These are phyloP conservation scores for Papilio demoleus DNA, from an alignment of 2,888 invertebrate species.

Conservation along the genomic window DNA sequence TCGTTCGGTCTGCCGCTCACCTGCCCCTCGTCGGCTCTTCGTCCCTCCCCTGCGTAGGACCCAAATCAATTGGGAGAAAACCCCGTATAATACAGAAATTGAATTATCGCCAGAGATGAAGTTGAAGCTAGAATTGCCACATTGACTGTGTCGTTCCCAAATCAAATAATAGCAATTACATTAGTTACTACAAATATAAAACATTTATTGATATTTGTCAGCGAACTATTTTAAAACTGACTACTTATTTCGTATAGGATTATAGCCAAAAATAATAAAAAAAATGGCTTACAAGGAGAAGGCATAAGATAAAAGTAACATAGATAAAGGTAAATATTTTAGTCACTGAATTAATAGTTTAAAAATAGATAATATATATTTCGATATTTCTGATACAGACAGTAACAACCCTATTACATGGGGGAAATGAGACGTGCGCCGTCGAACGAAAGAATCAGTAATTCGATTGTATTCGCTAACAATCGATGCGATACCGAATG, in stretches of 20 bases:
- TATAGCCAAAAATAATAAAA: no score
- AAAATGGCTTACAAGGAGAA: no score
- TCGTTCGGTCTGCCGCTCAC: slow-evolving; percentile 53
- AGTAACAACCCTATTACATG: slow-evolving; percentile 44
- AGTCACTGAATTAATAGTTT: no score
- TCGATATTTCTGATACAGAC: background rate
- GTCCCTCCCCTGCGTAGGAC: slow-evolving; percentile 52
- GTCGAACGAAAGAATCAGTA: slow-evolving; percentile 68
- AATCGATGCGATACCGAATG: slow-evolving; percentile 67
- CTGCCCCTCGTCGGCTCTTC: slow-evolving; percentile 48
- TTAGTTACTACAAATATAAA: background rate
- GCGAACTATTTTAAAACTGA: no score
- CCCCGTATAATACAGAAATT: slow-evolving; percentile 75
- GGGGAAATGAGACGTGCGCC: slow-evolving; percentile 39
- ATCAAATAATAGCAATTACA: background rate
- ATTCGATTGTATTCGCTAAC: slow-evolving; percentile 80
- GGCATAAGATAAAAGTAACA: no score
- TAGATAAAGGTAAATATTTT: no score
- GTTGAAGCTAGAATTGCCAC: slow-evolving; percentile 55
- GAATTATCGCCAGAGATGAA: slow-evolving; percentile 78
- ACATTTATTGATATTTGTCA: background rate
- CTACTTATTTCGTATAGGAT: no score
- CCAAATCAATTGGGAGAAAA: slow-evolving; percentile 77
- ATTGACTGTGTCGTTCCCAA: background rate
- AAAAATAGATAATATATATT: background rate